phyloP scores from a whole-genome alignment of 2,888 invertebrate species.

The Asteroscopus sphinx region DNA sequence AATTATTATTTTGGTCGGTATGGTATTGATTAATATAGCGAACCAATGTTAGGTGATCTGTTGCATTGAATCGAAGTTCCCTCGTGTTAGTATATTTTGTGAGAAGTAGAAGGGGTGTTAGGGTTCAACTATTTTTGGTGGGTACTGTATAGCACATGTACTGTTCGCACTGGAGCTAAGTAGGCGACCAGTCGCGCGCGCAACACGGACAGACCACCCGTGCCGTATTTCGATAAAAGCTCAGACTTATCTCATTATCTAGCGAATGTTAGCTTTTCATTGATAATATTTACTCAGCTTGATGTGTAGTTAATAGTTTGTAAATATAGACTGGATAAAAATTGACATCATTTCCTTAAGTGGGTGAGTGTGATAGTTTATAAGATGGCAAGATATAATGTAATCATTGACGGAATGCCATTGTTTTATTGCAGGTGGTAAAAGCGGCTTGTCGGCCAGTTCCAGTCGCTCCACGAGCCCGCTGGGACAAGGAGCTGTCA shows the following conservation, averaged over 20 bases:
- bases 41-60: constrained; percentile 70
- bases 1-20: constrained; percentile 73
- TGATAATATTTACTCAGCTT: constrained; percentile 71
- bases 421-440: constrained; percentile 78
- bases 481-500: constrained; percentile 84
- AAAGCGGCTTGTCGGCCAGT: constrained; percentile 87
- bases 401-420: constrained; percentile 52
- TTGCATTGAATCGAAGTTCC: constrained; percentile 66
- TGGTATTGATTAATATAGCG: constrained; percentile 72
- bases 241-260: constrained; percentile 73
- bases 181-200: constrained; percentile 70
- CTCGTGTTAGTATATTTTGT: constrained; percentile 41
- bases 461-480: constrained; percentile 91
- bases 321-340: constrained; percentile 42
- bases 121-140: constrained; percentile 67
- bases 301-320: constrained; percentile 61
- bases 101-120: constrained; percentile 62
- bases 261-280: constrained; percentile 65
- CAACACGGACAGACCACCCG: constrained; percentile 76
- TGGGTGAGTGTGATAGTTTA: constrained; percentile 30
- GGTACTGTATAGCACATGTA: constrained; percentile 52
- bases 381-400: constrained; percentile 22
- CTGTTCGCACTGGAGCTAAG: constrained; percentile 63
- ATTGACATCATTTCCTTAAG: constrained; percentile 33
- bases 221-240: constrained; percentile 73